Base-by-base conservation (phyloP, 2,797 vertebrate species). In the Odontamblyopus lacepedii region DNA sequence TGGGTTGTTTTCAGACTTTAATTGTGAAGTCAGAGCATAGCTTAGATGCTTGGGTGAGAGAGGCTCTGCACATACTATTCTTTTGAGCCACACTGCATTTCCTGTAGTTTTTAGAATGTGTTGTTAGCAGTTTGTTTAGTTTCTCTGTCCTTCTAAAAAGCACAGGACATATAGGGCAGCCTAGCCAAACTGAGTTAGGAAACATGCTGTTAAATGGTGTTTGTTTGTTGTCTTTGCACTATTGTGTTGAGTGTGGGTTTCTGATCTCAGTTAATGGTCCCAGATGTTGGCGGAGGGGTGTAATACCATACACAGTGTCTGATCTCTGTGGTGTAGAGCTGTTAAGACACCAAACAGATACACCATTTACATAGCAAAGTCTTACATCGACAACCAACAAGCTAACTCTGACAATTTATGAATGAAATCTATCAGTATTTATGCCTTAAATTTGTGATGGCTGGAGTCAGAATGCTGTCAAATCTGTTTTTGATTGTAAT, bases 231-330 rank as follows among this genome's bases (percentile, higher is more conserved):
- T 87, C 84, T 77, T 66, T 87, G 83, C 68, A 15, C 72, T 81
- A 75, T 85, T 92, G 85, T 89, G 85, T 83, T 87, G 69, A 55
- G 74, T 86, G 82, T 84, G 64, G 74, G 79, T 76, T 87, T 83
- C 87, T 89, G 79, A 89, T 89, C 79, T 81, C 19, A 69, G 70
- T 92, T 91, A 88, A 88, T 75, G 80, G 83, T 73, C 74, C 85
- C 90, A 93, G 88, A 91, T 93, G 89, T 91, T 88, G 85, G 80
- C 78, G 74, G 83, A 84, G 82, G 72, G 84, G 79, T 83, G 86
- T 78, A 77, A 76, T 78, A 79, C 76, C 76, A 86, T 76, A 86
- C 77, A 84, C 69, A 78, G 74, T 63, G 55, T 87, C 79, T 87
- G 82, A 84, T 78, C 79, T 78, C 88, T 78, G 84, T 67, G 72